phyloP scores from a whole-genome alignment of 2,888 invertebrate genomes.

The Conus canariensis region DNA sequence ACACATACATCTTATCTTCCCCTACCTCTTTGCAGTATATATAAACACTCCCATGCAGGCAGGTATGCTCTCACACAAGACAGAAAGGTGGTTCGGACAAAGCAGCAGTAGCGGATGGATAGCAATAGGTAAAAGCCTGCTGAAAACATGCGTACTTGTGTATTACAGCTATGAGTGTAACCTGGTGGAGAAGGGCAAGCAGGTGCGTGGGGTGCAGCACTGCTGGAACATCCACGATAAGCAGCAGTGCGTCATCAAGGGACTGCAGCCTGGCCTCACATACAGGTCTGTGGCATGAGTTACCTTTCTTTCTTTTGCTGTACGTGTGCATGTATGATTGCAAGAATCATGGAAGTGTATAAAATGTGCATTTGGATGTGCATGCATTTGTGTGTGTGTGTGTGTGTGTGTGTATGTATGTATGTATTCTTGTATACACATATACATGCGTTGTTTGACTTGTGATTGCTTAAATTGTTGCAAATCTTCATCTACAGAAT shows the following conservation, averaged over 20 bases:
- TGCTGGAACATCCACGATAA: conserved; percentile 74
- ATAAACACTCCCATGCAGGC: too few species aligned
- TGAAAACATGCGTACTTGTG: background rate
- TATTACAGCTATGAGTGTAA: conserved; percentile 76
- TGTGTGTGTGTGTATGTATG: background rate
- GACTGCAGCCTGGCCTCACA: conserved; percentile 72
- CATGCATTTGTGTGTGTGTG: background rate
- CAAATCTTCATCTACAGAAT: too few species aligned
- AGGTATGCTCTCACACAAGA: too few species aligned
- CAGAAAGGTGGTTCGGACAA: too few species aligned
- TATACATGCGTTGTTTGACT: background rate
- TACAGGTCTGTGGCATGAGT: conserved; percentile 69
- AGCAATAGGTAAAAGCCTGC: too few species aligned
- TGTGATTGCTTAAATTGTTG: background rate
- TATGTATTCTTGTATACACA: background rate
- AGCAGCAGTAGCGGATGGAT: too few species aligned
- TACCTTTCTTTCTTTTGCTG: background rate
- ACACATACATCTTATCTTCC: too few species aligned
- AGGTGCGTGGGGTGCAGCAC: conserved; percentile 74
- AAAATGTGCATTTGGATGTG: background rate
- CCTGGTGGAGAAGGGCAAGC: conserved; percentile 70
- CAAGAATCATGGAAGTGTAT: background rate
- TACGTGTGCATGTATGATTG: background rate
- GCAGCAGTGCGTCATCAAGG: conserved; percentile 69
- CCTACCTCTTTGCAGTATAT: too few species aligned